Evolutionary conservation across 1,140 invertebrate species (phyloP), one percentile per base, ranked within the genome.

Genomic region (Mizuhopecten yessoensis): DNA sequence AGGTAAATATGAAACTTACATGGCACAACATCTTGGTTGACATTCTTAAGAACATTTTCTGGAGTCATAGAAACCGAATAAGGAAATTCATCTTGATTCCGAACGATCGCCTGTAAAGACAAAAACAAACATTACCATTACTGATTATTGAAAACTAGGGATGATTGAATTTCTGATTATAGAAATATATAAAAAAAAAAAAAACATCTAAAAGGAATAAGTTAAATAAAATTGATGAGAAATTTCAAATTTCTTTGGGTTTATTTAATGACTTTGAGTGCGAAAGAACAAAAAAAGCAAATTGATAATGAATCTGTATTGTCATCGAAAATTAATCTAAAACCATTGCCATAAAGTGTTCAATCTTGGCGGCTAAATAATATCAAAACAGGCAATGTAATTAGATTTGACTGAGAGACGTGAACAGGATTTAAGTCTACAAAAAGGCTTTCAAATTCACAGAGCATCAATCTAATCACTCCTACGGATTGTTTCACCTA

Each of bases 1-100:
- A n/a, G n/a, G n/a, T n/a, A n/a, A n/a, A n/a, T n/a, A n/a, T n/a
- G n/a, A 29, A 75, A 93, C 93, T 93, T 88, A 93, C 93, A 93
- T 36, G 93, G 90, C 9, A 93, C 91, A 42, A 93, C 91, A 86
- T 93, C 93, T 39, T 91, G 92, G 29, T 93, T 92, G 1, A 91
- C 87, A 34, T 93, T 93, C 17, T 88, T n/a, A 20, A 91, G 34
- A 34, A 91, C 45, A 86, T 93, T 93, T 34, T 91, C 88, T 87
- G 93, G 92, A 33, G 87, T 90, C 90, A 92, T 89, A 75, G 93
- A 89, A 86, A 92, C 90, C 23, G 92, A 91, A 89, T 90, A 93
- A 20, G 93, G 91, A 57, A 90, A 93, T 45, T 92, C 93, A 87
- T 93, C 93, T 49, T 93, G 93, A 86, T 93, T 93, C 17, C 91